Conservation (phyloP, 1,140 invertebrate species). For the Nomia melanderi region DNA sequence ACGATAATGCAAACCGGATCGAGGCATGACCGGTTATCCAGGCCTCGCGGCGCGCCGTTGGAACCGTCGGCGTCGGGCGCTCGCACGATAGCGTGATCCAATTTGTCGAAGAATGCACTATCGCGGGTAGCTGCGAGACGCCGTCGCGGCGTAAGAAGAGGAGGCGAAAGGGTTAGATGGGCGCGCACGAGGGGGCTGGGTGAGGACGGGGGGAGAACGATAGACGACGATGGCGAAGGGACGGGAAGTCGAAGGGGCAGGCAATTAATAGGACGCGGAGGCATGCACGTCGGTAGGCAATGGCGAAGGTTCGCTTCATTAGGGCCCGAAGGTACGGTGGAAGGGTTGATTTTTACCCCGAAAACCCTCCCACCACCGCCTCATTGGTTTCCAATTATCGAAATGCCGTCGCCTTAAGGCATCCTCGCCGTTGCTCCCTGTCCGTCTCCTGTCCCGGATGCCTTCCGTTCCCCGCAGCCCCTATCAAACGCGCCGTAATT, state of each 20-base stretch:
- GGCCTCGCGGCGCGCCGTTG: slow-evolving; percentile 54
- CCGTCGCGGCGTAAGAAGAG: slow-evolving; percentile 52
- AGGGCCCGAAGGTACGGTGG: slow-evolving; percentile 66
- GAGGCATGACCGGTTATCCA: slow-evolving; percentile 47
- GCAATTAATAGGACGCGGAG: slow-evolving; percentile 78
- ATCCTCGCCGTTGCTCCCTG: slow-evolving; percentile 51
- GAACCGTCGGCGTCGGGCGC: slow-evolving; percentile 62
- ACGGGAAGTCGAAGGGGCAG: slow-evolving; percentile 61
- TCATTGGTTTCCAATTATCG: slow-evolving; percentile 73
- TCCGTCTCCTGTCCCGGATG: slow-evolving; percentile 37
- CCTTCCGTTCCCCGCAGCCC: slow-evolving; percentile 12
- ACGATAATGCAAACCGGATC: no score
- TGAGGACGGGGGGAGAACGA: slow-evolving; percentile 42
- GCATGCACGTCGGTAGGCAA: slow-evolving; percentile 73
- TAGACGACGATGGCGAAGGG: slow-evolving; percentile 66
- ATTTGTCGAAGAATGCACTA: slow-evolving; percentile 79
- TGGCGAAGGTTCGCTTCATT: slow-evolving; percentile 76
- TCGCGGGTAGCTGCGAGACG: slow-evolving; percentile 65
- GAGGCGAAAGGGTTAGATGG: slow-evolving; percentile 48
- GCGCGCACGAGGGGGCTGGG: slow-evolving; percentile 23
- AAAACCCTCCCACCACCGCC: slow-evolving; percentile 67
- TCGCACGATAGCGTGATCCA: slow-evolving; percentile 77
- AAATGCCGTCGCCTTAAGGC: slow-evolving; percentile 68
- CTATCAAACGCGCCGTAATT: slow-evolving; percentile 50
- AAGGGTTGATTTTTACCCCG: slow-evolving; percentile 75